phyloP scores from a whole-genome alignment of 2,113 vertebrate species.

The Zosterops pallidus region DNA sequence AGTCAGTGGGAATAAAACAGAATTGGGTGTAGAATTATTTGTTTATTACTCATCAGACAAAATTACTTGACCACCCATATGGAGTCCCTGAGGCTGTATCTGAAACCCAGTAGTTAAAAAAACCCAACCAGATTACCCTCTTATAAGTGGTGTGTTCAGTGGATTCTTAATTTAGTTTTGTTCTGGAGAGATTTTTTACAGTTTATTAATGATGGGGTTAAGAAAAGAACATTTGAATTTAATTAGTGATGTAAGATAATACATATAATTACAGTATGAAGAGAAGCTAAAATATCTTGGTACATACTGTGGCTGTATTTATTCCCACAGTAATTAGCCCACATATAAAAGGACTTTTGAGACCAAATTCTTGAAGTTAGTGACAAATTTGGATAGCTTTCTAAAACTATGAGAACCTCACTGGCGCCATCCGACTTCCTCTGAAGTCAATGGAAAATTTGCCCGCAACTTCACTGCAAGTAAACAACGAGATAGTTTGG shows the following conservation, averaged over 20 bases:
- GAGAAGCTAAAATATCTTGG: not conserved
- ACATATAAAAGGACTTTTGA: conserved; percentile 5
- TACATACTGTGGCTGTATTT: not conserved
- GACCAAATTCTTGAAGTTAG: not conserved
- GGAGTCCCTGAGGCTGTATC: conserved; percentile 16
- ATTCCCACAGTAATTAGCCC: conserved; percentile 1
- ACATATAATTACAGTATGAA: not conserved
- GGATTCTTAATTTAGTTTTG: not conserved
- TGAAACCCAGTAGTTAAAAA: not conserved
- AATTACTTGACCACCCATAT: conserved; percentile 60
- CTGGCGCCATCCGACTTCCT: conserved; percentile 12
- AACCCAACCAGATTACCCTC: not conserved
- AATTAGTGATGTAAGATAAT: conserved; percentile 23
- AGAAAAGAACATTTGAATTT: conserved; percentile 16
- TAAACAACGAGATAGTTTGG: conserved; percentile 31
- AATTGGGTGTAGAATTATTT: conserved; percentile 57
- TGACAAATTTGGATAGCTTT: not conserved
- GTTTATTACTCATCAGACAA: conserved; percentile 51
- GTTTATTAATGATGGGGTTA: not conserved
- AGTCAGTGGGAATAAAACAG: conserved; percentile 34
- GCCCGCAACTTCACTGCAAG: not conserved
- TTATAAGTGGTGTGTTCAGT: not conserved
- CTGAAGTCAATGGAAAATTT: conserved; percentile 49
- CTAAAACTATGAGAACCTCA: conserved; percentile 1
- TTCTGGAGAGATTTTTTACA: not conserved